These are phyloP conservation scores for Lathronympha strigana DNA, from an alignment of 2,888 invertebrate genomes.

Conservation along the genomic window DNA sequence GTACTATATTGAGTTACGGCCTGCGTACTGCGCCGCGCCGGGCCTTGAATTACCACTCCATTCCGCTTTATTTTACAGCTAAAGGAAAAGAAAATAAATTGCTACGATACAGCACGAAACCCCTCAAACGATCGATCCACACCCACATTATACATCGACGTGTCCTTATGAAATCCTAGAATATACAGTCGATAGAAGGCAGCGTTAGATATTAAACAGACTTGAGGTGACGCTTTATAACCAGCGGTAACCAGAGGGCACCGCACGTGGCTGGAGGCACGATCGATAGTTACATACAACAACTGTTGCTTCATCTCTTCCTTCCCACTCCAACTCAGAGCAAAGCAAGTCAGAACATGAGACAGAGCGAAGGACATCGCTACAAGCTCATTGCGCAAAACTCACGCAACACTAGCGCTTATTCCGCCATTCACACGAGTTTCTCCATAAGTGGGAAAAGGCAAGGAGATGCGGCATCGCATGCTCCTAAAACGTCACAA, in stretches of 20 bases:
- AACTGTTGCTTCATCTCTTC: constrained; percentile 75
- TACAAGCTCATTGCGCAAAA: constrained; percentile 73
- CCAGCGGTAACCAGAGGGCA: constrained; percentile 44
- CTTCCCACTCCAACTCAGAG: constrained; percentile 53
- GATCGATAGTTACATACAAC: constrained; percentile 77
- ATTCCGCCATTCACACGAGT: constrained; percentile 51
- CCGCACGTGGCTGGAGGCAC: constrained; percentile 69
- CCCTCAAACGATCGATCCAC: neutral
- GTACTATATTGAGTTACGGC: constrained; percentile 42
- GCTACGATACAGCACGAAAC: constrained; percentile 43
- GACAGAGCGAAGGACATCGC: constrained; percentile 63
- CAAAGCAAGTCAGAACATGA: constrained; percentile 46
- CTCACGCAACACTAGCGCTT: constrained; percentile 67
- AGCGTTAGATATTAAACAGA: constrained; percentile 18
- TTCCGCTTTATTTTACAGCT: constrained; percentile 62
- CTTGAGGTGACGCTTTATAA: neutral
- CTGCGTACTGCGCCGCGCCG: constrained; percentile 48
- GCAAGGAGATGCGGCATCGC: constrained; percentile 77
- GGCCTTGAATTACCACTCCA: constrained; percentile 51
- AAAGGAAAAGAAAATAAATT: constrained; percentile 62
- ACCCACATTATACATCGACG: constrained; percentile 12
- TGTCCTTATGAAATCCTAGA: neutral
- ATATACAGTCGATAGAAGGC: neutral
- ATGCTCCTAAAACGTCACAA: constrained; percentile 77
- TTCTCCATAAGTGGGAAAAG: constrained; percentile 48